Conservation (phyloP, 2,113 vertebrate genomes). For the Gulo gulo region DNA sequence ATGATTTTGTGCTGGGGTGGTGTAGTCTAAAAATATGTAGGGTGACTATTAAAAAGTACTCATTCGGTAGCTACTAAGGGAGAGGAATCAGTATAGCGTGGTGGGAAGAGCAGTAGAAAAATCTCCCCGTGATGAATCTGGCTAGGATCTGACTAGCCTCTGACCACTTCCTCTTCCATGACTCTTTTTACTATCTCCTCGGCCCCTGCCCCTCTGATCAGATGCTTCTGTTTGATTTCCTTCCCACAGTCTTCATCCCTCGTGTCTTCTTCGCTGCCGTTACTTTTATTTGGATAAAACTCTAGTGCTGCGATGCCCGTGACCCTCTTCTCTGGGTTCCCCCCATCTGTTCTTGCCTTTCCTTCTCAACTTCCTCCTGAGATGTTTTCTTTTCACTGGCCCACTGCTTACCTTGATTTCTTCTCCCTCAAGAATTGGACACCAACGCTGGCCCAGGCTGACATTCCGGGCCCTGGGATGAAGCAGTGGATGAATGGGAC, state of each 20-base stretch:
- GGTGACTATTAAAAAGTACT: no score
- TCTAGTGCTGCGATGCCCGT: not conserved
- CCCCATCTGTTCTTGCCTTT: not conserved
- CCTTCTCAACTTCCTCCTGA: not conserved
- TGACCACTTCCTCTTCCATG: not conserved
- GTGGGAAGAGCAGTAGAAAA: not conserved
- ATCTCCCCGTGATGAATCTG: not conserved
- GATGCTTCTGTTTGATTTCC: not conserved
- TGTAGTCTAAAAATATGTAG: not conserved
- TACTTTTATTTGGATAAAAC: not conserved
- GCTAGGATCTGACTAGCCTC: not conserved
- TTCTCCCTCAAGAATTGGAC: not conserved
- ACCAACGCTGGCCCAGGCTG: not conserved
- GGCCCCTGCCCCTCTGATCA: not conserved
- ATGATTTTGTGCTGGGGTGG: not conserved
- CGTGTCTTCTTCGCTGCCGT: not conserved
- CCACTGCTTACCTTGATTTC: not conserved
- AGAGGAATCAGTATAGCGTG: not conserved
- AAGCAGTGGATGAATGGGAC: not conserved
- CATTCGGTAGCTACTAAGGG: not conserved
- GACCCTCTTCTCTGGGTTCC: not conserved
- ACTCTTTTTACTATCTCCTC: not conserved
- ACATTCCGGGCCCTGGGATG: not conserved
- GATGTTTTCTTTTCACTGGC: not conserved
- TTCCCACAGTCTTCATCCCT: not conserved